phyloP scores from a whole-genome alignment of 2,797 vertebrate species.

The Corythornis leucogaster region DNA sequence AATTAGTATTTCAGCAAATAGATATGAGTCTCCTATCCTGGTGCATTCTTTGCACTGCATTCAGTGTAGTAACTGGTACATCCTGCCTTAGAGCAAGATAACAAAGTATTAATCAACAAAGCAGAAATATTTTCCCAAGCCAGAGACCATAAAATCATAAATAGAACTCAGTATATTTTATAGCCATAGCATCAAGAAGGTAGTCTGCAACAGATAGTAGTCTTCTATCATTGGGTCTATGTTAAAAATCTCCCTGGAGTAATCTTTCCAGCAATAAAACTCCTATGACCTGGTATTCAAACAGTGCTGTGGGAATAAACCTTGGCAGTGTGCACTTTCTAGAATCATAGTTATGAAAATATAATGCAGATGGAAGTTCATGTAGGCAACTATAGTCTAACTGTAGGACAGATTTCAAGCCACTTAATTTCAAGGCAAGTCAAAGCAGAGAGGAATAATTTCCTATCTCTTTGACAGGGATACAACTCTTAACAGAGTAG shows the following conservation, averaged over 20 bases:
- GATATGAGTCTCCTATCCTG: neutral
- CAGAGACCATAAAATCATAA: neutral
- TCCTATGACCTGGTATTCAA: slow-evolving; percentile 63
- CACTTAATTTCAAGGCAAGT: slow-evolving; percentile 41
- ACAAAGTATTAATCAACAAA: neutral
- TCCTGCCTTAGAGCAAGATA: neutral
- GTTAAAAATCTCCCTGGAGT: slow-evolving; percentile 70
- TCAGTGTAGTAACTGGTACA: neutral
- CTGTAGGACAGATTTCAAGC: slow-evolving; percentile 40
- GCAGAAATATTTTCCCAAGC: neutral
- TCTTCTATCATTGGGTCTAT: slow-evolving; percentile 13
- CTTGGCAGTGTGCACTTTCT: slow-evolving; percentile 4
- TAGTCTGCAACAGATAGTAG: slow-evolving; percentile 32
- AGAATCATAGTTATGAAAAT: slow-evolving; percentile 51
- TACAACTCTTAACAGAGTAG: slow-evolving; percentile 50
- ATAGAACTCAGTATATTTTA: neutral
- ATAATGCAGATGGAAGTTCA: slow-evolving; percentile 31
- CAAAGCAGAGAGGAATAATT: slow-evolving; percentile 65
- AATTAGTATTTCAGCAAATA: neutral
- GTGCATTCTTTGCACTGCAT: neutral
- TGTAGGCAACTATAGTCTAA: neutral
- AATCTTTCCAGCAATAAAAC: slow-evolving; percentile 74
- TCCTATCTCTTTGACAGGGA: slow-evolving; percentile 66
- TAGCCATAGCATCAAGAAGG: neutral
- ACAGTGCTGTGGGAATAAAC: slow-evolving; percentile 53